Percentiles rank a stretch among this genome's conserved stretches.
phyloP scores from a whole-genome alignment of 2,797 vertebrate species.

The Mormyrops attenuatus region DNA sequence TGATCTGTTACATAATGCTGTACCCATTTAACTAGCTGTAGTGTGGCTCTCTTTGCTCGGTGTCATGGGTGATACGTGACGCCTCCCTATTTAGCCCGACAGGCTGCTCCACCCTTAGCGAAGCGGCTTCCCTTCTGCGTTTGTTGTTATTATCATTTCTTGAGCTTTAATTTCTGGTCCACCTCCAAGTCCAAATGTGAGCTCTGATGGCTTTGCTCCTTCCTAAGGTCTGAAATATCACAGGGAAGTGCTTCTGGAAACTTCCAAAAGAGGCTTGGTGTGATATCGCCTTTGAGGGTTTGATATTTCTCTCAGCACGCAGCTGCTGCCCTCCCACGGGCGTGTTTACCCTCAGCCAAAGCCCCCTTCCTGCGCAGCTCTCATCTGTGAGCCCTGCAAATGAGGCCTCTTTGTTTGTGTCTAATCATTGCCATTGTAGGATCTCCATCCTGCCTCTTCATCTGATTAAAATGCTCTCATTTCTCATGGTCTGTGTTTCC shows the following conservation, averaged over 20 bases:
- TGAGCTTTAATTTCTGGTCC: neutral
- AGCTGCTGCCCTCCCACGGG: conserved; percentile 40
- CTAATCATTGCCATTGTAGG: conserved; percentile 26
- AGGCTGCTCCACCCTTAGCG: neutral
- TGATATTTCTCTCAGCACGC: conserved; percentile 49
- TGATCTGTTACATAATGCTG: neutral
- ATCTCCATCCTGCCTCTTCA: conserved; percentile 30
- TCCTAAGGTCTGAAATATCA: conserved; percentile 26
- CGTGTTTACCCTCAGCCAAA: conserved; percentile 47
- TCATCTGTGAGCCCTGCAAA: conserved; percentile 28
- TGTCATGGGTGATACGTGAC: neutral
- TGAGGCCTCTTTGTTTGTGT: conserved; percentile 20
- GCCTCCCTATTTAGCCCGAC: neutral
- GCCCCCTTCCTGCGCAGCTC: conserved; percentile 47
- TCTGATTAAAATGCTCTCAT: conserved; percentile 47
- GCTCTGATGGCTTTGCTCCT: neutral
- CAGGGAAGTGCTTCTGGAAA: conserved; percentile 45
- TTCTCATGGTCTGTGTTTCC: conserved; percentile 38
- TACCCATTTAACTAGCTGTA: neutral
- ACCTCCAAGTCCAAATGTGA: neutral
- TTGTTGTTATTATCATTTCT: neutral
- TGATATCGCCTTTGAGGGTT: conserved; percentile 45
- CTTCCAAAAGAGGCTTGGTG: conserved; percentile 37
- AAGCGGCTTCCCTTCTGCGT: neutral
- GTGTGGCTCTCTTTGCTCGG: neutral